Evolutionary conservation across 2,797 vertebrate genomes (phyloP).

Genomic region (Rhabdophis nuchalis): DNA sequence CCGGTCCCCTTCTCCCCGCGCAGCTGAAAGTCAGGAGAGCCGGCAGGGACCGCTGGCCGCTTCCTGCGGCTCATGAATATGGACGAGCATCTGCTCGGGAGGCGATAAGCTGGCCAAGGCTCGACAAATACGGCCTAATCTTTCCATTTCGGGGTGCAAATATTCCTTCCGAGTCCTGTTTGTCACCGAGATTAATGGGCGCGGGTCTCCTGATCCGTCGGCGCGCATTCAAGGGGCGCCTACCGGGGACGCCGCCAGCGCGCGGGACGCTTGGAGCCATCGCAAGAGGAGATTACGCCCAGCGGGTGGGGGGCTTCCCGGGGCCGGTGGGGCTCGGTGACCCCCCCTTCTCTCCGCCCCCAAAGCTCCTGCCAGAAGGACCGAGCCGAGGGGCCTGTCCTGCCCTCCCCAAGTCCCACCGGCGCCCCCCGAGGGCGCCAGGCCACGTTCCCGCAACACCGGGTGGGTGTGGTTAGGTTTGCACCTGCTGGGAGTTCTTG

Average conservation of each 20-base stretch:
- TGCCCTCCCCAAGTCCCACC: not conserved
- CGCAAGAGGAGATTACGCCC: constrained; percentile 80
- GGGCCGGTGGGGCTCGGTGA: constrained; percentile 31
- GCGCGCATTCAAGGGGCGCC: constrained; percentile 99
- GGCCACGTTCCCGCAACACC: not conserved
- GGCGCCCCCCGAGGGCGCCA: not conserved
- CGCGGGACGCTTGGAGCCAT: constrained; percentile 83
- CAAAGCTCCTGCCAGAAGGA: not conserved
- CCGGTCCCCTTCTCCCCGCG: constrained; percentile 59
- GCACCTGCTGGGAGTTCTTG: not conserved
- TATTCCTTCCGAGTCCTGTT: constrained; percentile 99
- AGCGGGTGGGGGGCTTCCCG: constrained; percentile 44
- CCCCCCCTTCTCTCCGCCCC: not conserved
- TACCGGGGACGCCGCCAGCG: constrained; percentile 76
- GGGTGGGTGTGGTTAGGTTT: not conserved
- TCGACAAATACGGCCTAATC: constrained; percentile 99
- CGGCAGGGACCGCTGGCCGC: constrained; percentile 76
- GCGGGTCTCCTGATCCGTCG: constrained; percentile 96
- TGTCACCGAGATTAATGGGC: constrained; percentile 99
- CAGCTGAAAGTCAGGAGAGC: constrained; percentile 74
- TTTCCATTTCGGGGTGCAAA: constrained; percentile 99
- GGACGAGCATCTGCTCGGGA: constrained; percentile 97
- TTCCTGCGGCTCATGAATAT: constrained; percentile 93
- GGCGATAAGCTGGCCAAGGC: constrained; percentile 92
- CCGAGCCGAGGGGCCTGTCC: rapidly evolving